Evolutionary conservation across 2,113 vertebrate species (phyloP), one percentile per base, ranked within the genome.

Genomic region (Leptobrachium leishanense): DNA sequence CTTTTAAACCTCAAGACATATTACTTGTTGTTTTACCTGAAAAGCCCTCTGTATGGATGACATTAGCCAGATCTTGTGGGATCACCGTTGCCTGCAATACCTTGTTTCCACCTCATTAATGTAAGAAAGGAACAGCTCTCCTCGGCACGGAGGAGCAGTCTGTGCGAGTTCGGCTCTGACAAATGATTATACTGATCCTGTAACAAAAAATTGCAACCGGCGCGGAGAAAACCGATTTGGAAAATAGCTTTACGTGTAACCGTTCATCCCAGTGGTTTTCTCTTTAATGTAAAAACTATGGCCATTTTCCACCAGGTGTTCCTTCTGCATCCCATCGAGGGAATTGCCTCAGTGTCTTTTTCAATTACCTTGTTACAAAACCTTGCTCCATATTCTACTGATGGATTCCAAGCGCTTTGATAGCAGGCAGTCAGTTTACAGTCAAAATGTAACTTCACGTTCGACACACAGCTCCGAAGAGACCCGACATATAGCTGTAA

Each of bases 241-340:
- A 74, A 79, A 79, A 79, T 74, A 73, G 70, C 77, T 79, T 67
- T 73, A 43, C 70, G 20, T 79, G 77, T 79, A 79, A 79, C 63
- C 70, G 53, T 43, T 50, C 46, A 64, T 63, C 77, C 77, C 3
- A 55, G 68, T 70, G 57, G 77, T 12, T 67, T 79, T 69, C 67
- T 55, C 77, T 79, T 63, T 67, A 74, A 79, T 79, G 77, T 43
- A 65, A 67, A 50, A 44, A 68, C 63, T 79, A 79, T 63, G 73
- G 73, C 70, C 63, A 68, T 74, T 79, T 73, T 57, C 77, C 63
- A 66, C 54, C 70, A 31, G 64, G 46, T 41, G 54, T 69, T 79
- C 70, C 15, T 68, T 68, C 63, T 31, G 63, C 62, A 11, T 39
- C 64, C 65, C 64, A 57, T 55, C 69, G 59, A 55, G 77, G 77